Conservation (phyloP, 2,888 invertebrate genomes). For the Amorpha juglandis region DNA sequence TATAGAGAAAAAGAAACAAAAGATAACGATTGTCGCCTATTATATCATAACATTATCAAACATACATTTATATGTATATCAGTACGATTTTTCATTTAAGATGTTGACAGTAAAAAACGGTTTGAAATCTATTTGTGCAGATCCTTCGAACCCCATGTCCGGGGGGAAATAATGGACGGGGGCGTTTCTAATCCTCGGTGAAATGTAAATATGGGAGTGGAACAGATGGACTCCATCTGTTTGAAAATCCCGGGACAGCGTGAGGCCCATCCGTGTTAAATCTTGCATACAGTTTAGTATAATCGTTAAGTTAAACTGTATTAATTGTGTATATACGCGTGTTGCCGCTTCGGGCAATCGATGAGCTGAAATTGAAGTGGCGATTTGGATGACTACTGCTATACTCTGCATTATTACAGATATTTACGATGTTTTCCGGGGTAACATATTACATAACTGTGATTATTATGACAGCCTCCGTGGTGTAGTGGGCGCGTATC, state of each 20-base stretch:
- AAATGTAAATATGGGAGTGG: constrained; percentile 12
- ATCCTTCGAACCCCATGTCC: neutral
- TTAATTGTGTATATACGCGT: neutral
- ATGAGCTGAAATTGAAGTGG: neutral
- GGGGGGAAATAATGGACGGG: constrained; percentile 6
- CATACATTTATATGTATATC: neutral
- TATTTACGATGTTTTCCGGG: neutral
- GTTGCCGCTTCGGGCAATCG: neutral
- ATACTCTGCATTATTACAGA: neutral
- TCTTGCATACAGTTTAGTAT: constrained; percentile 11
- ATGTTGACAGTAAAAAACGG: neutral
- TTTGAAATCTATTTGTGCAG: neutral
- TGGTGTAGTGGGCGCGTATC: no score
- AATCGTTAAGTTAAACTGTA: neutral
- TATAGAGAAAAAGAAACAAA: no score
- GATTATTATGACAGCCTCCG: no score
- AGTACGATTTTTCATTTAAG: neutral
- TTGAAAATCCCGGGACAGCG: neutral
- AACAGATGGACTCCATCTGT: no score
- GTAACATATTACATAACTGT: no score
- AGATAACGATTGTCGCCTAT: no score
- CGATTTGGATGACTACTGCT: neutral
- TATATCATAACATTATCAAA: no score
- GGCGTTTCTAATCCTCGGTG: neutral
- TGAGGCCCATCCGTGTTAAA: neutral